Evolutionary conservation across 2,888 invertebrate genomes (phyloP).

Genomic region (Lutraria lutraria): DNA sequence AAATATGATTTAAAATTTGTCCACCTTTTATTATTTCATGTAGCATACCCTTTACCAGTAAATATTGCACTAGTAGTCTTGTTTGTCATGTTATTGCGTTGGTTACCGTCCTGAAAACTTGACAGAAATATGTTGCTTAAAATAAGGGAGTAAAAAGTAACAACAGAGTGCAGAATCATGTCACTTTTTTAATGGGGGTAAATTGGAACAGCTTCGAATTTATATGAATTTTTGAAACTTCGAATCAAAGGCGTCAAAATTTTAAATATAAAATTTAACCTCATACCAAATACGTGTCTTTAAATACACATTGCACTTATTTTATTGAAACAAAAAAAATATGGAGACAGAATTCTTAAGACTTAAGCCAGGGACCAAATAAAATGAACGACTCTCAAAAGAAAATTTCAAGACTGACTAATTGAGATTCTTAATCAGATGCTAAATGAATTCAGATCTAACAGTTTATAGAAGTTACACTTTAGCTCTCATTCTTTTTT

Average conservation of each 20-base stretch:
- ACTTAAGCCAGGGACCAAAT: background rate
- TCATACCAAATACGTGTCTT: no score
- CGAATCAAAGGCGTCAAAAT: background rate
- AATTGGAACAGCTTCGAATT: no score
- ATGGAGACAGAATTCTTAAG: background rate
- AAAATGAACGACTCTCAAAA: background rate
- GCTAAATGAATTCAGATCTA: background rate
- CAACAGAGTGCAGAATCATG: background rate
- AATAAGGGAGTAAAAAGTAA: background rate
- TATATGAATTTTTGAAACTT: background rate
- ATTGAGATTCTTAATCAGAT: background rate
- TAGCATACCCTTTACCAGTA: constrained; percentile 39
- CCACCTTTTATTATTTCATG: constrained; percentile 7
- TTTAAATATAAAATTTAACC: no score
- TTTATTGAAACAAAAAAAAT: no score
- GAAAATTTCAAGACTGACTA: background rate
- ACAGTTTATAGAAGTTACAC: background rate
- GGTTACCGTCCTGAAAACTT: background rate
- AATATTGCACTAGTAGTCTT: constrained; percentile 45
- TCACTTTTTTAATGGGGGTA: background rate
- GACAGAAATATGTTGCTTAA: background rate
- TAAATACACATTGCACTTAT: no score
- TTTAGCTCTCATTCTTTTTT: background rate
- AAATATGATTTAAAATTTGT: background rate
- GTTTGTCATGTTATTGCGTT: constrained; percentile 42